Conservation (phyloP, 1,140 invertebrate species). For the Aphaenogaster floridana region DNA sequence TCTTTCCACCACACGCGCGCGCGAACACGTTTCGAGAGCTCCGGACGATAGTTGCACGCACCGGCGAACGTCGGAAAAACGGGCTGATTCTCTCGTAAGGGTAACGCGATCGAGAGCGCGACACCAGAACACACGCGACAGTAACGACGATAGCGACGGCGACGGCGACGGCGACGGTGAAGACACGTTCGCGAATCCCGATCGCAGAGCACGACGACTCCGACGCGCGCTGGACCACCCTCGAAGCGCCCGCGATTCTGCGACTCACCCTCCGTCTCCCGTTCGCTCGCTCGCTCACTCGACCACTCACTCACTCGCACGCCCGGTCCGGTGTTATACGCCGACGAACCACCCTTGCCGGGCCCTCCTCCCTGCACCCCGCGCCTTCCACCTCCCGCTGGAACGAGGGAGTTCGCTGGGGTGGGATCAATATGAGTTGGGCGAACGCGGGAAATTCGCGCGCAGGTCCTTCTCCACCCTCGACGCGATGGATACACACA, state of each 20-base stretch:
- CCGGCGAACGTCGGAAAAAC: not conserved
- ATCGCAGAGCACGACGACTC: conserved; percentile 49
- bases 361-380: conserved; percentile 1
- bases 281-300: conserved; percentile 10
- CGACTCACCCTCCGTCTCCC: conserved; percentile 78
- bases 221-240: conserved; percentile 79
- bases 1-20: not conserved
- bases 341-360: conserved; percentile 71
- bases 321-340: conserved; percentile 61
- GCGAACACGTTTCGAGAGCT: not conserved
- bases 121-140: conserved; percentile 12
- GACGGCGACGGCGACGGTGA: conserved; percentile 13
- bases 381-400: conserved; percentile 43
- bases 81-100: not conserved
- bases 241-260: conserved; percentile 81
- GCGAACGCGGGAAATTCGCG: conserved; percentile 87
- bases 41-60: not conserved
- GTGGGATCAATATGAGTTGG: conserved; percentile 87
- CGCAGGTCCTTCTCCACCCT: conserved; percentile 84
- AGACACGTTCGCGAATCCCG: conserved; percentile 40
- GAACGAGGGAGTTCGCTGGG: conserved; percentile 77
- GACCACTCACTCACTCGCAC: conserved; percentile 39
- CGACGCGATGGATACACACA: conserved; percentile 66
- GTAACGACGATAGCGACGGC: not conserved
- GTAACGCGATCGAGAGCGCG: conserved; percentile 14